Conservation (phyloP, 2,113 vertebrate genomes). For the Sterrhoptilus dennistouni region DNA sequence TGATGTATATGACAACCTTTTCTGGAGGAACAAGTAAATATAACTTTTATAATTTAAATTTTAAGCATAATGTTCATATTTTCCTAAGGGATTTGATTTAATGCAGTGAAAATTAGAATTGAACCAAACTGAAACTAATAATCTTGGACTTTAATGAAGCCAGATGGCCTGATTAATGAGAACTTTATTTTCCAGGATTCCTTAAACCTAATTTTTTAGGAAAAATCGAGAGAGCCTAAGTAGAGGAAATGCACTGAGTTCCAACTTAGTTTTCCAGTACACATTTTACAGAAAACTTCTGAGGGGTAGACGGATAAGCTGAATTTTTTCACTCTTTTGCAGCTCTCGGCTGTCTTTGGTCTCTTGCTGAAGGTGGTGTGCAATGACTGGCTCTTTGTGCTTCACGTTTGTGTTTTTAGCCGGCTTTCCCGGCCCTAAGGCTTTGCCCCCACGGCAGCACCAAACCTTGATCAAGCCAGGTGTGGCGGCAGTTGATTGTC, state of each 20-base stretch:
- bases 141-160: background rate
- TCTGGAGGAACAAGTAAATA: background rate
- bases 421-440: background rate
- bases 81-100: background rate
- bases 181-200: background rate
- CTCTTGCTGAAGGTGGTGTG: background rate
- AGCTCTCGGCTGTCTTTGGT: no score
- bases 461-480: rapidly evolving
- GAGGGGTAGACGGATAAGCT: rapidly evolving
- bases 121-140: background rate
- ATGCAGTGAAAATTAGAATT: background rate
- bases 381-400: no score
- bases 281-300: background rate
- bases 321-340: background rate
- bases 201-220: background rate
- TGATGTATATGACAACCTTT: background rate
- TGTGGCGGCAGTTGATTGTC: background rate
- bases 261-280: no score
- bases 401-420: rapidly evolving
- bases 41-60: background rate
- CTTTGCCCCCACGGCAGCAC: rapidly evolving
- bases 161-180: background rate
- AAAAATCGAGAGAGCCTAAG: background rate
- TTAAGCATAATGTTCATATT: background rate
- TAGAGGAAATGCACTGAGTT: background rate